These are phyloP conservation scores for Tenodera sinensis DNA, from an alignment of 2,888 invertebrate genomes.

Conservation along the genomic window DNA sequence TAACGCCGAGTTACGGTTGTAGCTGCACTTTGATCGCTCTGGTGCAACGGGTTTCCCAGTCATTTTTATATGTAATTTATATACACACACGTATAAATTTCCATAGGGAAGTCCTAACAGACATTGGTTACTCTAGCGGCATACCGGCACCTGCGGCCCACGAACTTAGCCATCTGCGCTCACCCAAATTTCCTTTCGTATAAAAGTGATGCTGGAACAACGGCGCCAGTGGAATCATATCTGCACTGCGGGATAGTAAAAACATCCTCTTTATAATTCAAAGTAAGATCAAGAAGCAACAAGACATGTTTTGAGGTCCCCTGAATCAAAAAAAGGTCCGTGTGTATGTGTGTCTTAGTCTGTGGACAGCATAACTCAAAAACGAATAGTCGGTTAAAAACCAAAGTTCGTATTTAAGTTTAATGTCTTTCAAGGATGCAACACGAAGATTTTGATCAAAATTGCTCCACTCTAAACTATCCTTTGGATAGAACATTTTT, in stretches of 20 bases:
- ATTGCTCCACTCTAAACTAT: too few relatives aligned
- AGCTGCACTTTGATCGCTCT: neutral
- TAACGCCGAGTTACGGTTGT: neutral
- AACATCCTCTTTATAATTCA: too few relatives aligned
- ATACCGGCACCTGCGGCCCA: neutral
- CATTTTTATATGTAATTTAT: neutral
- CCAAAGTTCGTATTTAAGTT: too few relatives aligned
- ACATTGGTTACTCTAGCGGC: neutral
- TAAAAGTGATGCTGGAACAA: neutral
- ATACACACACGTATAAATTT: neutral
- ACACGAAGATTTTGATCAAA: too few relatives aligned
- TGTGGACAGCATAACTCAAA: too few relatives aligned
- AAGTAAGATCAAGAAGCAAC: too few relatives aligned
- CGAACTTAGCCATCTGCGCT: neutral
- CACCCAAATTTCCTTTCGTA: neutral
- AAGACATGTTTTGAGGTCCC: too few relatives aligned
- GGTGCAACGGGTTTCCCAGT: neutral
- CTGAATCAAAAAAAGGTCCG: too few relatives aligned
- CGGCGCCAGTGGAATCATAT: neutral
- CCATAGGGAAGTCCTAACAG: neutral
- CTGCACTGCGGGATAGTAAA: neutral
- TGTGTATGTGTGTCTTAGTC: too few relatives aligned
- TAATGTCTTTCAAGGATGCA: too few relatives aligned
- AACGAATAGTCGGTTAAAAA: too few relatives aligned
- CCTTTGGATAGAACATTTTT: too few relatives aligned